Conservation (phyloP, 2,888 invertebrate species). For the Drosophila stalkeri region DNA sequence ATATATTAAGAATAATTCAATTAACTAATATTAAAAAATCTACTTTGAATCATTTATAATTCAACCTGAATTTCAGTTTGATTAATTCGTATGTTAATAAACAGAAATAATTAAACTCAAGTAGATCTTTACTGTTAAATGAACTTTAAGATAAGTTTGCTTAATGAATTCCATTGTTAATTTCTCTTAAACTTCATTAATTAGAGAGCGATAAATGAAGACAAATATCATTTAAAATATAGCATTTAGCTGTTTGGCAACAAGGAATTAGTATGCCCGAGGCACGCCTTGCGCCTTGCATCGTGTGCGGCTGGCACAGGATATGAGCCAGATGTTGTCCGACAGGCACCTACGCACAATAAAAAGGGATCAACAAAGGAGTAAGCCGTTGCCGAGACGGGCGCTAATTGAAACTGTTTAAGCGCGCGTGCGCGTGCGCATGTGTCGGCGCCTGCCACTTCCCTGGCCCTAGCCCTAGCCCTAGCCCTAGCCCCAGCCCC, state of each 20-base stretch:
- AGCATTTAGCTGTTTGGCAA: constrained; percentile 7
- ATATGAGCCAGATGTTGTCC: constrained; percentile 64
- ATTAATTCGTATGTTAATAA: no score
- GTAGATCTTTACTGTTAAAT: background rate
- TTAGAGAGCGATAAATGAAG: background rate
- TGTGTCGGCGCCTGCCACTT: constrained; percentile 59
- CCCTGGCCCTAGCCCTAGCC: constrained; percentile 49
- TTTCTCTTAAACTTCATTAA: background rate
- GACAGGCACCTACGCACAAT: constrained; percentile 23
- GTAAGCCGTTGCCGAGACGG: constrained; percentile 62
- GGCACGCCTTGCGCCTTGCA: constrained; percentile 37
- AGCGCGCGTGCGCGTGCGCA: constrained; percentile 71
- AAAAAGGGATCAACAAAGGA: constrained; percentile 59
- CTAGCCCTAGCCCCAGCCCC: constrained; percentile 37
- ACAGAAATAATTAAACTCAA: background rate
- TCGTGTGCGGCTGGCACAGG: constrained; percentile 72
- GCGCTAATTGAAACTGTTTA: constrained; percentile 68
- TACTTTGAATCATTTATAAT: no score
- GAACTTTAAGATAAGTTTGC: background rate
- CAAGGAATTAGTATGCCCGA: constrained; percentile 21
- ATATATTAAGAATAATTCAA: no score
- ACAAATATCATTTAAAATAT: constrained; percentile 6
- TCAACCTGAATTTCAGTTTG: no score
- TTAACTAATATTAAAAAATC: no score
- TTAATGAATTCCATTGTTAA: background rate